Evolutionary conservation across 2,113 vertebrate genomes (phyloP), one percentile per base, ranked within the genome.

Genomic region (Larimichthys polyactis): DNA sequence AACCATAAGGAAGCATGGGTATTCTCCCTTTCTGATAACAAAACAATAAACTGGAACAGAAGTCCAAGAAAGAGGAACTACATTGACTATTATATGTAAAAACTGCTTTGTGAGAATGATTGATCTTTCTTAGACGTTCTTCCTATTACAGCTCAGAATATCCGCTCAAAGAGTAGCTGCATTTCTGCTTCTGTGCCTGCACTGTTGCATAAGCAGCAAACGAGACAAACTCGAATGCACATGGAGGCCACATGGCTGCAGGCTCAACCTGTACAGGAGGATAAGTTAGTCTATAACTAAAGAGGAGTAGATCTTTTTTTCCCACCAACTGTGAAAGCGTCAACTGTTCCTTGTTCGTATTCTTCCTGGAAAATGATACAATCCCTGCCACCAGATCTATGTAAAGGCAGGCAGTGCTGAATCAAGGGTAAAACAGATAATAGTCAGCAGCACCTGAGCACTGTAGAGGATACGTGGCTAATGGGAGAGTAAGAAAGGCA

Each of bases 291-390:
- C 40, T 60, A 36, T 36, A 32, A 46, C 32, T 66, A 22, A 82
- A 80, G 81, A n/a, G 75, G 29, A 24, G 66, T 46, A 63, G 55
- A 55, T 27, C 0, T 0, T 52, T 76, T 70, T 63, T 52, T 36
- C 36, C 62, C 62, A 74, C 64, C 75, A 75, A 77, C 59, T 49
- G 52, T 87, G 80, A 88, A 86, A 79, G 79, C 66, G 60, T n/a
- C 9, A 32, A 69, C 40, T 85, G 87, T 83, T 89, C 78, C 11
- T 32, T 46, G 32, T 51, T 73, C 1, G 19, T 11, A 59, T 52
- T 78, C 83, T 63, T 64, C 43, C 51, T 44, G 54, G 83, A 90
- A 84, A 90, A 78, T 60, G 77, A 89, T 75, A 72, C 79, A 65
- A 11, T 60, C 52, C 14, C 2, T 15, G 12, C 46, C 22, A 4